A percentile compares a stretch with the other conserved stretches of the same genome.
Conservation (phyloP, 2,113 vertebrate species). For the Daubentonia madagascariensis region DNA sequence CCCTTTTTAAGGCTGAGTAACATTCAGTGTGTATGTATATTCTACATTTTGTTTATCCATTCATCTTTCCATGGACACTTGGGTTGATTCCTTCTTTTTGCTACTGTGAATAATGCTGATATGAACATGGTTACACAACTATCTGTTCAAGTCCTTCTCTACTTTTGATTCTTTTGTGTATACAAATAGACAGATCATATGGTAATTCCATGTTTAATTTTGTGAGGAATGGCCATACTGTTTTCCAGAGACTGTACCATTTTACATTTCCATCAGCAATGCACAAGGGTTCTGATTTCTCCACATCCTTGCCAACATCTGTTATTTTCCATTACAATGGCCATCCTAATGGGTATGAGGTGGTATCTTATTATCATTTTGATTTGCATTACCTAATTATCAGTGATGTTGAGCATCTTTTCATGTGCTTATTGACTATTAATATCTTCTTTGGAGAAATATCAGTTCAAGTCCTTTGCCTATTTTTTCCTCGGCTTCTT, state of each 20-base stretch:
- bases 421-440: neutral
- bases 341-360: neutral
- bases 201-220: neutral
- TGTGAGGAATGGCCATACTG: neutral
- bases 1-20: neutral
- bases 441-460: neutral
- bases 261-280: neutral
- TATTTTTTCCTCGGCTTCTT: neutral
- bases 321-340: neutral
- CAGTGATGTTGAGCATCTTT: neutral
- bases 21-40: too few species aligned
- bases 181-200: neutral
- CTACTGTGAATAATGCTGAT: neutral
- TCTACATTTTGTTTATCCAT: neutral
- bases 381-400: neutral
- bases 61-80: neutral
- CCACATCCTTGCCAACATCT: neutral
- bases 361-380: neutral
- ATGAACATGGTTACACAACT: neutral
- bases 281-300: neutral
- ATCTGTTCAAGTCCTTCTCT: neutral
- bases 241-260: neutral
- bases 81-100: neutral
- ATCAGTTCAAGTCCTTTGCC: neutral
- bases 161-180: neutral